Evolutionary conservation across 2,888 invertebrate genomes (phyloP).

Genomic region (Aleiodes alternator): DNA sequence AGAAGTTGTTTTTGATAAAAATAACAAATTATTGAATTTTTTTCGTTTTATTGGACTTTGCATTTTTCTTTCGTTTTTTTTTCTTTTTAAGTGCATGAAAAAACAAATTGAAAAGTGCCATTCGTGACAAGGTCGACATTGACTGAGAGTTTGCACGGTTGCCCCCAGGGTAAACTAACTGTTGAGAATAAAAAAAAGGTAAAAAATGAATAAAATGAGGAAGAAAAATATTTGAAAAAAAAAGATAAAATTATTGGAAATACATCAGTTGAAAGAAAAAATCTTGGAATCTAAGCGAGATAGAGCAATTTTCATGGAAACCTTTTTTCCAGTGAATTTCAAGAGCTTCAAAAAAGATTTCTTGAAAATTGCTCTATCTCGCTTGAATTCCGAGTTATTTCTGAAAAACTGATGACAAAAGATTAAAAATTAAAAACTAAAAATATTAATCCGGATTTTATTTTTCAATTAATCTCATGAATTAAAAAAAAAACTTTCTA

Average conservation of each 20-base stretch:
- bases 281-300: no score
- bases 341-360: no score
- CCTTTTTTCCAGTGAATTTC: no score
- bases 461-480: neutral
- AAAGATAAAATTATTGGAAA: neutral
- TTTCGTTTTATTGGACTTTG: neutral
- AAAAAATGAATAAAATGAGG: no score
- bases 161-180: neutral
- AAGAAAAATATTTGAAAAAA: neutral
- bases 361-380: no score
- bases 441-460: neutral
- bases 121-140: conserved; percentile 22
- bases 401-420: no score
- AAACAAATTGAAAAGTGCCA: conserved; percentile 13
- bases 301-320: no score
- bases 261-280: no score
- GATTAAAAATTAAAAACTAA: no score
- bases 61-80: neutral
- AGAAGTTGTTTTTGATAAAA: neutral
- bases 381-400: no score
- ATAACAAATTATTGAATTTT: neutral
- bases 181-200: no score
- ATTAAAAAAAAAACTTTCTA: neutral
- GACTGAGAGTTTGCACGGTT: conserved; percentile 5
- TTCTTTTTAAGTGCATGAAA: conserved; percentile 2